Evolutionary conservation across 2,797 vertebrate genomes (phyloP).

Genomic region (Epinephelus awoara): DNA sequence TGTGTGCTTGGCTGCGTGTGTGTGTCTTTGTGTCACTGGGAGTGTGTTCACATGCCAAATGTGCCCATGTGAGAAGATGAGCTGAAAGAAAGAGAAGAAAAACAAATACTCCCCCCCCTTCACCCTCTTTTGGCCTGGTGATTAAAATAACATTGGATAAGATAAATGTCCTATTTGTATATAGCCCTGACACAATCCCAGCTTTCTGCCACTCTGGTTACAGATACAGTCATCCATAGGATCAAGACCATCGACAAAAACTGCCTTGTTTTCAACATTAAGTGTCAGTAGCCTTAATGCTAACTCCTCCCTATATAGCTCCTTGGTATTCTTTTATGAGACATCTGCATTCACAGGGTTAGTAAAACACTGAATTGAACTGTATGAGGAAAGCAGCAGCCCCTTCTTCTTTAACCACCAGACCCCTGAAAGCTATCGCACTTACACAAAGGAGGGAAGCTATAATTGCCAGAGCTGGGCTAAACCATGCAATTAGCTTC

Average conservation of each 20-base stretch:
- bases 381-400: slow-evolving; percentile 30
- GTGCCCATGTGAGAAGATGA: slow-evolving; percentile 27
- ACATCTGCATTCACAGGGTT: slow-evolving; percentile 58
- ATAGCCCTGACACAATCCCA: neutral
- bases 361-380: slow-evolving; percentile 58
- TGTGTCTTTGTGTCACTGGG: slow-evolving; percentile 17
- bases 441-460: slow-evolving; percentile 67
- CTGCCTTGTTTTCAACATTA: slow-evolving; percentile 34
- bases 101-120: slow-evolving; percentile 28
- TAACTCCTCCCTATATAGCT: slow-evolving; percentile 34
- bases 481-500: slow-evolving; percentile 80
- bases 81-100: slow-evolving; percentile 32
- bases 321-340: slow-evolving; percentile 46
- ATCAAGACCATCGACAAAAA: slow-evolving; percentile 36
- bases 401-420: slow-evolving; percentile 67
- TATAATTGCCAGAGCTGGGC: slow-evolving; percentile 76
- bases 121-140: slow-evolving; percentile 22
- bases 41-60: slow-evolving; percentile 39
- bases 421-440: slow-evolving; percentile 74
- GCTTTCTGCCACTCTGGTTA: slow-evolving; percentile 12
- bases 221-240: neutral
- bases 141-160: slow-evolving; percentile 44
- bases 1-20: slow-evolving; percentile 2
- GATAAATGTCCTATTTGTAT: slow-evolving; percentile 32
- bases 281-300: slow-evolving; percentile 37